These are phyloP conservation scores for Bugula neritina DNA, from an alignment of 2,888 invertebrate genomes.

Conservation along the genomic window DNA sequence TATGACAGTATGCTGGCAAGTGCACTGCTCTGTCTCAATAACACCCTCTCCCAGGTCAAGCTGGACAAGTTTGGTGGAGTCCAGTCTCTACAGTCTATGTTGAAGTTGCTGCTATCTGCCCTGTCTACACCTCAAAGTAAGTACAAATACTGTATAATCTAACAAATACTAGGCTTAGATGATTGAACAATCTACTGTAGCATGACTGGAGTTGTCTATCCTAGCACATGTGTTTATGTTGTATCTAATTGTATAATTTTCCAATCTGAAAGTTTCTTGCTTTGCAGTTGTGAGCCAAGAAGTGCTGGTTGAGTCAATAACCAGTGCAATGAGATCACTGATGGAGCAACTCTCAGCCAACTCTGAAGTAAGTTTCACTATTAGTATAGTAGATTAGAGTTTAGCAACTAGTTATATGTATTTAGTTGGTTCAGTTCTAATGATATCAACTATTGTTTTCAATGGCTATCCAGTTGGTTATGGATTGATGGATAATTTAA, in stretches of 20 bases:
- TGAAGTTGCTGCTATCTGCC: slow-evolving; percentile 2
- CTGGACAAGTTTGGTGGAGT: slow-evolving; percentile 13
- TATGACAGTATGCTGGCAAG: slow-evolving; percentile 24
- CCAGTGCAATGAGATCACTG: background rate
- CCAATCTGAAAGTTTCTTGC: no score
- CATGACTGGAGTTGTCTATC: background rate
- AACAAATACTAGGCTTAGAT: no score
- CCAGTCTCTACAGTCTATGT: background rate
- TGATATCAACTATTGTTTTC: no score
- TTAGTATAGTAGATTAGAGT: no score
- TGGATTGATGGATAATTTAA: no score
- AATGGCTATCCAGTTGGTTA: no score
- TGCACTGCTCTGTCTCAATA: slow-evolving; percentile 21
- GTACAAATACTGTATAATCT: no score
- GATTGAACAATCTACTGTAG: background rate
- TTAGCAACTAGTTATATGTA: no score
- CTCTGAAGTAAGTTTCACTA: background rate
- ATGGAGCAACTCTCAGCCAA: background rate
- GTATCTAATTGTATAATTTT: no score
- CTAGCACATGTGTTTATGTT: background rate
- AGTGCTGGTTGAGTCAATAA: slow-evolving; percentile 11
- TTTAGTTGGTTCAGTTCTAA: no score
- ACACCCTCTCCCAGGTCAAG: slow-evolving; percentile 12
- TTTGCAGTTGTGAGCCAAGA: slow-evolving; percentile 15
- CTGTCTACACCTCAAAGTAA: background rate